Evolutionary conservation across 2,113 vertebrate genomes (phyloP).

Genomic region (Saccopteryx leptura): DNA sequence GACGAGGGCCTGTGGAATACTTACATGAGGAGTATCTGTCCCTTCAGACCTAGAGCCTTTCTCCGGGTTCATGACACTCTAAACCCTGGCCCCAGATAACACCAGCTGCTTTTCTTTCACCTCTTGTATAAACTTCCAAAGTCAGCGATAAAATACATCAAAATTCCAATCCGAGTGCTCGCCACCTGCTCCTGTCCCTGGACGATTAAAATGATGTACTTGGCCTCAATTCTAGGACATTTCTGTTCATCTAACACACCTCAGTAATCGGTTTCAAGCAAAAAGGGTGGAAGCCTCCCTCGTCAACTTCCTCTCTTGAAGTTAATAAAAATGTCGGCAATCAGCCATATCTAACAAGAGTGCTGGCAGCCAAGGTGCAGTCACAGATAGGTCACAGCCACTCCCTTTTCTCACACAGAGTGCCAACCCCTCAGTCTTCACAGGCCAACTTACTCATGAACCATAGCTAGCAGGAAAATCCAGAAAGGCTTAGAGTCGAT

Average conservation of each 20-base stretch:
- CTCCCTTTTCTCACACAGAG: constrained; percentile 47
- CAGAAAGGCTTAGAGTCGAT: background rate
- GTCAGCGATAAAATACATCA: background rate
- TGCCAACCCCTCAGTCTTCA: background rate
- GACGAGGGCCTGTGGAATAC: background rate
- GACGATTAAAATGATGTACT: background rate
- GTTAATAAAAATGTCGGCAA: constrained; percentile 57
- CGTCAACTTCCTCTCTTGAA: constrained; percentile 54
- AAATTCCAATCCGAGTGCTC: background rate
- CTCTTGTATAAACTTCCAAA: background rate
- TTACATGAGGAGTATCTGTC: background rate
- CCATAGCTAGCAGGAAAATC: background rate
- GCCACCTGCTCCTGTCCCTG: background rate
- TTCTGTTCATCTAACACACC: background rate
- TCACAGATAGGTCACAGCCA: background rate
- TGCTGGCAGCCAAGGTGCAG: background rate
- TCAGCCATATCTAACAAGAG: background rate
- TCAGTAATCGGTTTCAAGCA: constrained; percentile 11
- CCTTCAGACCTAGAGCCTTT: background rate
- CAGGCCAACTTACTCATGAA: background rate
- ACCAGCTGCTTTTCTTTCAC: background rate
- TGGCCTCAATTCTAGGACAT: background rate
- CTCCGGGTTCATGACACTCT: background rate
- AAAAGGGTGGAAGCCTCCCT: background rate
- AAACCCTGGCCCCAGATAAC: background rate